Evolutionary conservation across 1,140 invertebrate genomes (phyloP).

Genomic region (Achatina immaculata): DNA sequence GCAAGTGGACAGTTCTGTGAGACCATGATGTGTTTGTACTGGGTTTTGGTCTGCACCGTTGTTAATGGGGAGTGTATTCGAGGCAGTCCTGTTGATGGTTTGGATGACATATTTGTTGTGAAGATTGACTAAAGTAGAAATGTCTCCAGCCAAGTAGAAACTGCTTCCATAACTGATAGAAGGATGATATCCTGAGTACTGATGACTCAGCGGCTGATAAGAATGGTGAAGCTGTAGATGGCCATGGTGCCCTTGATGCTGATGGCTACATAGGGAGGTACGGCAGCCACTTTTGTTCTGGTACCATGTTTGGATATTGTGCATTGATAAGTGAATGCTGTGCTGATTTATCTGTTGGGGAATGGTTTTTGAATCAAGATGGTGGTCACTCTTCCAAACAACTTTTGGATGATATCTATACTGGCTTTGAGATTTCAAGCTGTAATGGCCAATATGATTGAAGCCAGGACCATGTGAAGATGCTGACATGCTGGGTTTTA

Average conservation of each 20-base stretch:
- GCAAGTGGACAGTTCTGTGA: too few species aligned
- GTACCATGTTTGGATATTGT: constrained; percentile 10
- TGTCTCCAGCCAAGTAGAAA: constrained; percentile 16
- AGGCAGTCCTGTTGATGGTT: not conserved
- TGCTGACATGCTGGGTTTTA: not conserved
- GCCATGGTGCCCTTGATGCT: not conserved
- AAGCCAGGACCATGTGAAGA: not conserved
- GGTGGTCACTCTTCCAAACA: not conserved
- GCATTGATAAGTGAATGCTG: not conserved
- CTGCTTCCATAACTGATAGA: constrained; percentile 11
- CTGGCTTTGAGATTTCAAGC: not conserved
- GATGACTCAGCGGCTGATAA: not conserved
- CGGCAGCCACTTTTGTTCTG: not conserved
- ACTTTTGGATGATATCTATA: not conserved
- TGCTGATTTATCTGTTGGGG: not conserved
- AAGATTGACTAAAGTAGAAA: constrained; percentile 19
- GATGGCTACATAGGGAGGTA: too few species aligned
- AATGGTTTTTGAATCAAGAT: not conserved
- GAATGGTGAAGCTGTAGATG: not conserved
- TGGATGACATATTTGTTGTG: constrained; percentile 21
- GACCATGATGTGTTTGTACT: too few species aligned
- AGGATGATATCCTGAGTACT: not conserved
- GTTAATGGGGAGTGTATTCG: not conserved
- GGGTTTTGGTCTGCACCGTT: too few species aligned
- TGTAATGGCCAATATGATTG: not conserved